Evolutionary conservation across 2,797 vertebrate species (phyloP), one percentile per base, ranked within the genome.

Genomic region (Sciaenops ocellatus): DNA sequence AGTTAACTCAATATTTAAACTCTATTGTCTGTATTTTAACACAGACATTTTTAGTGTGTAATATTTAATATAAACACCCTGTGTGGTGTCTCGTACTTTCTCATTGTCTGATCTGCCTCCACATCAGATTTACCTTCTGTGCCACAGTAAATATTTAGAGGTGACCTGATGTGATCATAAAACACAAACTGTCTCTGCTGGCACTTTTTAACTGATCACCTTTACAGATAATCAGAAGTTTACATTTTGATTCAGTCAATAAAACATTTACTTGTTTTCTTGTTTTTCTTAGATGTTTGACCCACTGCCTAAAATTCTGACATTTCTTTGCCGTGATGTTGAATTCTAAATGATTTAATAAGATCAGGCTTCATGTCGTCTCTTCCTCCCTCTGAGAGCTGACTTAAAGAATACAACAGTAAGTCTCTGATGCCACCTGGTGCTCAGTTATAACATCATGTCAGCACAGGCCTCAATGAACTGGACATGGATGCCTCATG

Each of bases 341-440:
- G 4, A 47, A 15, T 17, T 52, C 1, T 9, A 13, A 59, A 67
- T 5, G 3, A 1, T 24, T 46, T 56, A 41, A 10, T 26, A 26
- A 24, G 1, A 20, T 24, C 3, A 50, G 2, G 6, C 57, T 44
- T 73, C 12, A 46, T 18, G 12, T 5, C 10, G 11, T 8, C 1
- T 10, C 12, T 20, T 54, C 34, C 44, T 42, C 20, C 6, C 13
- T 54, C 20, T 34, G 6, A 3, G 3, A 6, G 5, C 18, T 0
- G 56, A 26, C 1, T 44, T 15, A 0, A 56, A 65, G 34, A 61
- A 67, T 13, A 26, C 3, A 46, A 24, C 0, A 62, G 22, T 56
- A 10, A 77, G 48, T 46, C 24, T 11, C 7, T 85, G 74, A 1
- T 26, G 34, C 91, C 90, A 87, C 68, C 92, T 89, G 38, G 80